phyloP scores from a whole-genome alignment of 2,113 vertebrate species.

The pig (Sus scrofa) region DNA sequence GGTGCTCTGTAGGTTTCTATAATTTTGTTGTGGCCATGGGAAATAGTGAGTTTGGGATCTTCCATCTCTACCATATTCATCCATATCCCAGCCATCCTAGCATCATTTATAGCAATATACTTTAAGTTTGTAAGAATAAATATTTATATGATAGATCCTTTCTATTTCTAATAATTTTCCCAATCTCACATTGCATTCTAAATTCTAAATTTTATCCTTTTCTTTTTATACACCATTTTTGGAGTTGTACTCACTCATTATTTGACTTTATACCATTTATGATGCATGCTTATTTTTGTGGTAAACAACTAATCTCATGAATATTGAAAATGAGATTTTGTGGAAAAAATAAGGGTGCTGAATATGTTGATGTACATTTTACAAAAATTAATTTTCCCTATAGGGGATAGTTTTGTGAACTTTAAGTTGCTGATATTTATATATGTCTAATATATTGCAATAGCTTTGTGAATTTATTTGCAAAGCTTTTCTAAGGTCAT shows the following conservation, averaged over 20 bases:
- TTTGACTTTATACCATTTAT: slow-evolving; percentile 24
- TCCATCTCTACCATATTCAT: neutral
- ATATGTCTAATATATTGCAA: neutral
- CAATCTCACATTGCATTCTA: neutral
- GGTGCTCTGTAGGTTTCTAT: neutral
- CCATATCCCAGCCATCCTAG: neutral
- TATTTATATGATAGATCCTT: slow-evolving; percentile 12
- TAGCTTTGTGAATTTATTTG: neutral
- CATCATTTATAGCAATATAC: neutral
- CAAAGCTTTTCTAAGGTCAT: fast-evolving
- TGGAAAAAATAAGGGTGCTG: neutral
- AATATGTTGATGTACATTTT: fast-evolving
- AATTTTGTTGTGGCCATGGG: neutral
- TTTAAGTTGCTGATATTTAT: neutral
- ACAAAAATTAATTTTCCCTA: neutral
- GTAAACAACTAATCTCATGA: neutral
- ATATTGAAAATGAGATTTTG: neutral
- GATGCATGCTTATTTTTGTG: neutral
- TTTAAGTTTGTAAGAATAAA: neutral
- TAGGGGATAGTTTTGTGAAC: neutral
- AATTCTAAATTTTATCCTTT: slow-evolving; percentile 18
- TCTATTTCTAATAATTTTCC: slow-evolving; percentile 25
- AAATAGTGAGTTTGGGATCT: neutral
- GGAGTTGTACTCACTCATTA: neutral
- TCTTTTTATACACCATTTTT: neutral